Conservation (phyloP, 2,888 invertebrate genomes). For the Epistrophella euchroma region DNA sequence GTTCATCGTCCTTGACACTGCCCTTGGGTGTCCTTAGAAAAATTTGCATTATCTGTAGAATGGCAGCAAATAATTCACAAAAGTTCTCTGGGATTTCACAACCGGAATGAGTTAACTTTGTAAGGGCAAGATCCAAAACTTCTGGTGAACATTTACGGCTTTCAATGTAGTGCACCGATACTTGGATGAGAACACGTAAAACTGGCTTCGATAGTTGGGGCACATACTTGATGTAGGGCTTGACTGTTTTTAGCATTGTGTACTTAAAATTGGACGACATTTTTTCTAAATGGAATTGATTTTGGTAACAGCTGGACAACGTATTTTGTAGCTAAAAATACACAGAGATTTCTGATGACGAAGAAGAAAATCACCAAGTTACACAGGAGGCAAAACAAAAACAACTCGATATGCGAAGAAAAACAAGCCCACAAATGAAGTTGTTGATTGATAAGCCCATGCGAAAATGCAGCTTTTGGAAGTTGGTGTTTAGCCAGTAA, state of each 20-base stretch:
- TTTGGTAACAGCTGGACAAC: constrained; percentile 6
- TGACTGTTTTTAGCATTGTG: constrained; percentile 80
- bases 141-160: constrained; percentile 83
- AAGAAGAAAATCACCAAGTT: constrained; percentile 55
- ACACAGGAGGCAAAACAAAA: constrained; percentile 63
- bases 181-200: constrained; percentile 83
- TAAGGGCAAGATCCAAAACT: constrained; percentile 82
- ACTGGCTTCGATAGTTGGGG: constrained; percentile 83
- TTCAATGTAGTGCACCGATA: constrained; percentile 83
- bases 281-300: constrained; percentile 11
- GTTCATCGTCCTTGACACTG: constrained; percentile 84
- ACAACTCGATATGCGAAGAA: constrained; percentile 27
- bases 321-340: neutral
- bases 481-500: constrained; percentile 2
- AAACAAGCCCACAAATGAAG: constrained; percentile 17
- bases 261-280: constrained; percentile 83
- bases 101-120: constrained; percentile 82
- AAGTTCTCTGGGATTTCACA: constrained; percentile 83
- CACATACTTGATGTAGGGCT: constrained; percentile 81
- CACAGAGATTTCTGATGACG: constrained; percentile 3
- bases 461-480: neutral
- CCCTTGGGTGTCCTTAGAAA: constrained; percentile 84
- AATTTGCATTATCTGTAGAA: constrained; percentile 84
- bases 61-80: constrained; percentile 85
- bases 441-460: constrained; percentile 37